Conservation (phyloP, 2,888 invertebrate species). For the Pantelozetes paolii region DNA sequence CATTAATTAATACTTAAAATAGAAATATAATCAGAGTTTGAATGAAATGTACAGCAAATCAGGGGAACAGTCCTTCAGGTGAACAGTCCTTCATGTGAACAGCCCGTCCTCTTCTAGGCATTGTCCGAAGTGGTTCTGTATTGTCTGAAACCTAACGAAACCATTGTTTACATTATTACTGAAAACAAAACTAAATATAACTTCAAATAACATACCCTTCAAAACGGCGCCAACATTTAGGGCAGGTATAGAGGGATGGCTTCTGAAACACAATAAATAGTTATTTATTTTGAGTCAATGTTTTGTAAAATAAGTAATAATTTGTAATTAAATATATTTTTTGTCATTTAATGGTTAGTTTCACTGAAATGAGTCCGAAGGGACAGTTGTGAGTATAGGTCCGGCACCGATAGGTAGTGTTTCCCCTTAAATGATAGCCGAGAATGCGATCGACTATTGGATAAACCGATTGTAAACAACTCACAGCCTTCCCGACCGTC, state of each 20-base stretch:
- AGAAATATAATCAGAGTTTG: too few relatives aligned
- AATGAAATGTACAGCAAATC: neutral
- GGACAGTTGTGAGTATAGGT: neutral
- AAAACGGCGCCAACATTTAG: slow-evolving; percentile 29
- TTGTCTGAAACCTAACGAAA: slow-evolving; percentile 6
- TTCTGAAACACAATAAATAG: neutral
- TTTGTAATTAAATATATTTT: slow-evolving; percentile 9
- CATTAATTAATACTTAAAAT: neutral
- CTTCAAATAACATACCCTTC: neutral
- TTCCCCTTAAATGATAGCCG: neutral
- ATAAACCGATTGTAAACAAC: neutral
- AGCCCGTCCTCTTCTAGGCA: slow-evolving; percentile 31
- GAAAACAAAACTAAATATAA: neutral
- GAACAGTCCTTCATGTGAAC: neutral
- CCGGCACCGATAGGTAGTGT: neutral
- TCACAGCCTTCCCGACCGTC: slow-evolving; percentile 31
- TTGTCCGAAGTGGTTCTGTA: slow-evolving; percentile 24
- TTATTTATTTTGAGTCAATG: neutral
- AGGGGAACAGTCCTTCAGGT: too few relatives aligned
- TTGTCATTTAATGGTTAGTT: neutral
- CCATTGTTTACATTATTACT: neutral
- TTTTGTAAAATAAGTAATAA: neutral
- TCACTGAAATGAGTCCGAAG: neutral
- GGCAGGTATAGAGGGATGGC: slow-evolving; percentile 17
- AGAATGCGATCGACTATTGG: slow-evolving; percentile 7